Conservation (phyloP, 2,113 vertebrate genomes). For the Neomonachus schauinslandi region DNA sequence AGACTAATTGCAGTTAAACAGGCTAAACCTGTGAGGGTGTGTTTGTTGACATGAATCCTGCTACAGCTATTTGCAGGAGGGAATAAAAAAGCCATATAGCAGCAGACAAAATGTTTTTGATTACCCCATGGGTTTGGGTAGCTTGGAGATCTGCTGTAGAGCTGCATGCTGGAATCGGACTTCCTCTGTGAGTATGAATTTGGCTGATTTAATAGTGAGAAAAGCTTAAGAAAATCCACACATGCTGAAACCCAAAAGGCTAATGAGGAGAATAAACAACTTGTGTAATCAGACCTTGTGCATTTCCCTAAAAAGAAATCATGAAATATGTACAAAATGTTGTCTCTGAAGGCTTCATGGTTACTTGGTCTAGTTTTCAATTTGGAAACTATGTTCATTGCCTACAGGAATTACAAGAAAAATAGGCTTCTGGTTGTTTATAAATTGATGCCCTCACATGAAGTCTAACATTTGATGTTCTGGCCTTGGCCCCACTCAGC, state of each 20-base stretch:
- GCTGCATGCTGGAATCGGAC: neutral
- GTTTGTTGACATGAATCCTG: neutral
- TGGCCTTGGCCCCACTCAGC: neutral
- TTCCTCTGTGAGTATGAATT: conserved; percentile 33
- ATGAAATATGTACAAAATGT: conserved; percentile 57
- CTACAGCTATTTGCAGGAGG: neutral
- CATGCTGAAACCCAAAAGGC: conserved; percentile 50
- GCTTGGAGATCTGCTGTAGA: neutral
- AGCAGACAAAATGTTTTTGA: neutral
- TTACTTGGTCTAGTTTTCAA: conserved; percentile 31
- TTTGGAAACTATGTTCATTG: neutral
- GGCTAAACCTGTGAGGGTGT: neutral
- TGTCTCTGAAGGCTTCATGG: conserved; percentile 45
- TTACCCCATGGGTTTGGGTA: neutral
- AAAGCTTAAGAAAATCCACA: conserved; percentile 51
- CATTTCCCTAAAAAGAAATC: conserved; percentile 64
- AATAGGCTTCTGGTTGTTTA: neutral
- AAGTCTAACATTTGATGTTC: neutral
- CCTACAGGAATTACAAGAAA: neutral
- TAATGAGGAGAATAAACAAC: conserved; percentile 56
- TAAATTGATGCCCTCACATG: neutral
- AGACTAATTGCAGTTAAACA: neutral
- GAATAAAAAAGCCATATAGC: neutral
- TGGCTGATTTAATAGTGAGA: conserved; percentile 36
- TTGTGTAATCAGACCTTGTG: conserved; percentile 48